Conservation (phyloP, 2,797 vertebrate species). For the Molossus molossus region DNA sequence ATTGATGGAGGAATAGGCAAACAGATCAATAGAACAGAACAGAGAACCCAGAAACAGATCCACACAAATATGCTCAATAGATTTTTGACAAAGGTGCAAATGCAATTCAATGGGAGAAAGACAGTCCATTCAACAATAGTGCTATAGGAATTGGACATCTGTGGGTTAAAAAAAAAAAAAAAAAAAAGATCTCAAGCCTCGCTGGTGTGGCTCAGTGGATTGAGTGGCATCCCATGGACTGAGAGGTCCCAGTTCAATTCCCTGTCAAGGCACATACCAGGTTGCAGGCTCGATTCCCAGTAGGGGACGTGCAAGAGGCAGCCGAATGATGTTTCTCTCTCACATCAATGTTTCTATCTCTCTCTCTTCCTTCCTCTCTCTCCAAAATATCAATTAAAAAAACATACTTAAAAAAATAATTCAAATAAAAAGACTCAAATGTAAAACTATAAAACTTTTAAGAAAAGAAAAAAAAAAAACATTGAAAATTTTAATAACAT, state of each 20-base stretch:
- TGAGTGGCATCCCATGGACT: too few relatives aligned
- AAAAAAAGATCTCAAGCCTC: too few relatives aligned
- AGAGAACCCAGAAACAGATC: neutral
- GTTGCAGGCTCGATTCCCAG: too few relatives aligned
- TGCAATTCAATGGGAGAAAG: neutral
- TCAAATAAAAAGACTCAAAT: neutral
- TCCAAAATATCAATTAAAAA: too few relatives aligned
- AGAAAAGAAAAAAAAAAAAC: neutral
- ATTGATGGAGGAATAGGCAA: neutral
- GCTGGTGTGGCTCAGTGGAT: too few relatives aligned
- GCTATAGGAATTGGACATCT: neutral
- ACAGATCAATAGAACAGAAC: neutral
- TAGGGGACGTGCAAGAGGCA: too few relatives aligned
- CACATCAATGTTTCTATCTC: too few relatives aligned
- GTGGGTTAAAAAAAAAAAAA: neutral
- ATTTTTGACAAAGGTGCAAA: slow-evolving; percentile 23
- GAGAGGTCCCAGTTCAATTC: too few relatives aligned
- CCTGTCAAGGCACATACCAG: too few relatives aligned
- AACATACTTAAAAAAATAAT: neutral
- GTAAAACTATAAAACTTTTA: neutral
- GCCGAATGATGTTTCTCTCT: too few relatives aligned
- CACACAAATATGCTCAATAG: neutral
- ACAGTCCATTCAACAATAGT: neutral
- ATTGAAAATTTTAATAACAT: neutral
- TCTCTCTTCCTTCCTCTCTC: too few relatives aligned